Base-by-base conservation (phyloP, 35 echinoderm and acorn worm species). In the Heliocidaris tuberculata region DNA sequence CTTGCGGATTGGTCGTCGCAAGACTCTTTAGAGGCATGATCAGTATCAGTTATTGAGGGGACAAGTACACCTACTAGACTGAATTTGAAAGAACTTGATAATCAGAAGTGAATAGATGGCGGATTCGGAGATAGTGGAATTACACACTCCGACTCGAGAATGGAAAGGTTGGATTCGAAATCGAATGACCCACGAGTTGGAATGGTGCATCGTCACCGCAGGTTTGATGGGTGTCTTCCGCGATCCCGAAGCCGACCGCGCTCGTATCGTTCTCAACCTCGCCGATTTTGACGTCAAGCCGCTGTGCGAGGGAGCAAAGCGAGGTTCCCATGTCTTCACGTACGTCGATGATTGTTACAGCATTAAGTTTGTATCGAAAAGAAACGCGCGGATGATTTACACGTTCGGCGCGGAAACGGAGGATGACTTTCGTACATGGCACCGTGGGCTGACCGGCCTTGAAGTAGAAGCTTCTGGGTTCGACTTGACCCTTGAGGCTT, bases 81-180 rank as follows among this genome's bases (percentile, higher is more conserved):
- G 8, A 78, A 7, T 7, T 19, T n/a, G 7, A 78, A 56, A 78
- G 15, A 7, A 78, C 15, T 78, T 7, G 27, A 27, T 78, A 27
- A 78, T n/a, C 65, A 78, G 8, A n/a, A 78, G n/a, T 78, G 27
- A n/a, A 78, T 24, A 89, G 2, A 89, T 89, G 87, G 87, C 87
- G 47, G 31, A 89, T 48, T 15, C 31, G 13, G 47, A 89, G 31
- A 42, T 89, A 15, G 87, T 17, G 16, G 87, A 89, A 31, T 24
- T 42, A 2, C 31, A 89, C 19, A 89, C 31, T 6, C 87, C 91
- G 32, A 93, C 50, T 9, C 9, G 48, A 31, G 91, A 93, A 59
- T 93, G 91, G 91, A 93, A 93, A 29, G 91, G 91, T 0, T 93
- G 91, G 91, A 59, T 93, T 15, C 91, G 91, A 48, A 93, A 93